phyloP scores from a whole-genome alignment of 2,797 vertebrate species.

The Lophius americanus region DNA sequence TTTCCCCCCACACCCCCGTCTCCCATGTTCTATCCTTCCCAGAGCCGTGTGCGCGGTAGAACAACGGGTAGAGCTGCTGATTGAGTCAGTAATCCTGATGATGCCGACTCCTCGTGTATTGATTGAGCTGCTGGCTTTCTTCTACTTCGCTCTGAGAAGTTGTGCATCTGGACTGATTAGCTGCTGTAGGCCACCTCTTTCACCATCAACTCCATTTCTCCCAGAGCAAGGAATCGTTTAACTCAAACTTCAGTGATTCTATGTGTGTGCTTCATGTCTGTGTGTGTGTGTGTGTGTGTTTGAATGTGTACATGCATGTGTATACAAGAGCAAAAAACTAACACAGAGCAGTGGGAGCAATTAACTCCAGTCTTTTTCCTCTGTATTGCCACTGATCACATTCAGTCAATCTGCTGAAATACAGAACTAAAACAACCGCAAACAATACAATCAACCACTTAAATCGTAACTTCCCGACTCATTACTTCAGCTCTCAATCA shows the following conservation, averaged over 20 bases:
- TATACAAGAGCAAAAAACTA: constrained; percentile 50
- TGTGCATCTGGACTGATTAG: constrained; percentile 72
- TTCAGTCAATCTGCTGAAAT: constrained; percentile 66
- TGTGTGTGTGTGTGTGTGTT: constrained; percentile 13
- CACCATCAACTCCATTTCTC: constrained; percentile 44
- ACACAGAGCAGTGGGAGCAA: constrained; percentile 76
- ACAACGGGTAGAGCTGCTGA: constrained; percentile 63
- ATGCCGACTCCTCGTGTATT: constrained; percentile 72
- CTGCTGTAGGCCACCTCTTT: constrained; percentile 67
- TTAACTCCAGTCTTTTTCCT: constrained; percentile 68
- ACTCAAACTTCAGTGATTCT: constrained; percentile 30
- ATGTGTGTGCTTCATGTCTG: constrained; percentile 15
- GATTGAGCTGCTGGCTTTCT: constrained; percentile 71
- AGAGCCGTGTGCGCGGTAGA: constrained; percentile 38
- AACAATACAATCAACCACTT: constrained; percentile 71
- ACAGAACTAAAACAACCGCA: constrained; percentile 62
- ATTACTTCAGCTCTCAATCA: constrained; percentile 56
- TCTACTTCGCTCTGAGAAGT: constrained; percentile 64
- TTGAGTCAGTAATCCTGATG: constrained; percentile 71
- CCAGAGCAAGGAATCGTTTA: constrained; percentile 44
- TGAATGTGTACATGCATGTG: constrained; percentile 14
- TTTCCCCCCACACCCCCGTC: constrained; percentile 1
- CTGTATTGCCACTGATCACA: constrained; percentile 53
- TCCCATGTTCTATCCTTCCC: constrained; percentile 31
- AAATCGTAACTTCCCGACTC: constrained; percentile 66